Percentiles rank a stretch among this genome's conserved stretches.
Conservation (phyloP, 2,797 vertebrate genomes). For the Neosalanx taihuensis region DNA sequence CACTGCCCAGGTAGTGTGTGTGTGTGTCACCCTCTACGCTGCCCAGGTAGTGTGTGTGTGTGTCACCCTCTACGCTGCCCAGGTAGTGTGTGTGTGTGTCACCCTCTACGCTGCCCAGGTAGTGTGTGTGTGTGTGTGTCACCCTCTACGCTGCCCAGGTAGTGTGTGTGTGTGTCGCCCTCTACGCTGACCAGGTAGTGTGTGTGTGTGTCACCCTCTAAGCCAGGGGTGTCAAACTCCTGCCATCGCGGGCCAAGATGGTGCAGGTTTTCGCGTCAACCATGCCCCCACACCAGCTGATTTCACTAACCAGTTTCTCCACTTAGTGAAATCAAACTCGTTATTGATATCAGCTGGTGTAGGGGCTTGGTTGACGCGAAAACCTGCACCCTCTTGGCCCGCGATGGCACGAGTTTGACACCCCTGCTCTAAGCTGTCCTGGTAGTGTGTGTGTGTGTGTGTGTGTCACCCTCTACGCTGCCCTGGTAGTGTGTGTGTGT, state of each 20-base stretch:
- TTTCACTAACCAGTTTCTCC: too few relatives aligned
- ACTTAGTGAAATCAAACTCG: too few relatives aligned
- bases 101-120: neutral
- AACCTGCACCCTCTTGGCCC: too few relatives aligned
- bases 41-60: neutral
- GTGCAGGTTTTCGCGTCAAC: too few relatives aligned
- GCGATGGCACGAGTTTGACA: too few relatives aligned
- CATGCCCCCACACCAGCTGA: too few relatives aligned
- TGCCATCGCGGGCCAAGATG: too few relatives aligned
- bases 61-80: neutral
- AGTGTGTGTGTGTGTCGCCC: constrained; percentile 64
- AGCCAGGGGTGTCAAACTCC: too few relatives aligned
- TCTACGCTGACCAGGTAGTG: constrained; percentile 85
- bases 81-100: constrained; percentile 3
- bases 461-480: neutral
- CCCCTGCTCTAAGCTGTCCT: neutral
- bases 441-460: neutral
- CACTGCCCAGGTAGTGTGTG: neutral
- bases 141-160: constrained; percentile 88
- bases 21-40: neutral
- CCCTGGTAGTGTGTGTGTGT: neutral
- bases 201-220: neutral
- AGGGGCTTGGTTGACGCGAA: too few relatives aligned
- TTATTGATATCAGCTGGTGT: too few relatives aligned
- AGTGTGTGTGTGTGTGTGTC: constrained; percentile 28